phyloP scores from a whole-genome alignment of 1,140 invertebrate species.

The Eriocheir sinensis region DNA sequence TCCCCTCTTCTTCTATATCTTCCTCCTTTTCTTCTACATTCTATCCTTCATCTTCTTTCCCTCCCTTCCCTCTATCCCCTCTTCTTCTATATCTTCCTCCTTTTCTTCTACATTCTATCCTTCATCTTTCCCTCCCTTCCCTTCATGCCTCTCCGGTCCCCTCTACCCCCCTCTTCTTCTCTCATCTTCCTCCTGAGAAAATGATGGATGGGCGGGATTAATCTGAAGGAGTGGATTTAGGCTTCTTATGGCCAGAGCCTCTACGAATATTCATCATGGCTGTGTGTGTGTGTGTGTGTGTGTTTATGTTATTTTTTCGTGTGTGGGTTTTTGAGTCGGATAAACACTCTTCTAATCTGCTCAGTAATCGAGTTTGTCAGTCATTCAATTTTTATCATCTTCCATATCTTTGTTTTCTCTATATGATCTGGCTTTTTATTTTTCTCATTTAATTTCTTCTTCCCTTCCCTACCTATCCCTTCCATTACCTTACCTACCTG shows the following conservation, averaged over 20 bases:
- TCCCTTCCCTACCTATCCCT: too few relatives aligned
- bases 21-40: neutral
- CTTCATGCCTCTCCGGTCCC: too few relatives aligned
- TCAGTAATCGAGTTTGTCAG: too few relatives aligned
- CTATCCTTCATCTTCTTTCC: neutral
- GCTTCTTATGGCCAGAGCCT: neutral
- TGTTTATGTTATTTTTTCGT: too few relatives aligned
- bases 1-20: neutral
- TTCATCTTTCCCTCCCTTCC: neutral
- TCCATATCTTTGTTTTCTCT: too few relatives aligned
- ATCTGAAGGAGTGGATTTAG: slow-evolving; percentile 23
- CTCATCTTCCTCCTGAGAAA: neutral
- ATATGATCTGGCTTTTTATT: too few relatives aligned
- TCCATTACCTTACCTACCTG: too few relatives aligned
- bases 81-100: neutral
- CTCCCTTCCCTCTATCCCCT: neutral
- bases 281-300: too few relatives aligned
- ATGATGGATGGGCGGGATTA: slow-evolving; percentile 1
- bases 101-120: neutral
- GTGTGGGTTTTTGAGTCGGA: too few relatives aligned
- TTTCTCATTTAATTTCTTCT: too few relatives aligned
- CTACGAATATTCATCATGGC: neutral
- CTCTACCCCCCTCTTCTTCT: neutral
- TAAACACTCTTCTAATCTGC: too few relatives aligned
- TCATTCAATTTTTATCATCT: too few relatives aligned